Evolutionary conservation across 2,888 invertebrate species (phyloP).

Genomic region (Drosophila mayaguana): DNA sequence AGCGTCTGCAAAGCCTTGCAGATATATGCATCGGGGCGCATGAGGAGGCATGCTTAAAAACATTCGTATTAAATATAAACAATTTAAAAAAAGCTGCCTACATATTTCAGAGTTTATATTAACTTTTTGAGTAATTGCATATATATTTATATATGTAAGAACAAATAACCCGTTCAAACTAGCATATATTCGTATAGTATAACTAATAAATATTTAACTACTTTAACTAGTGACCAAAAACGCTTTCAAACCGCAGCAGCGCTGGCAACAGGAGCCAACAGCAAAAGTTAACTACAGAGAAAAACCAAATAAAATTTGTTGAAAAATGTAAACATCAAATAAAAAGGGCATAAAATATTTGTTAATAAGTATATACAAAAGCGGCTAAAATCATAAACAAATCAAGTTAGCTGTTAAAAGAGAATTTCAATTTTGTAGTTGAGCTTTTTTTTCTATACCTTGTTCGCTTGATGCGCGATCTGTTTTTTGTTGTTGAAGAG

Average conservation of each 20-base stretch:
- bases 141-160: background rate
- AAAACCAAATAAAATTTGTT: constrained; percentile 2
- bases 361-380: constrained; percentile 54
- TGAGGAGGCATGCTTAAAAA: constrained; percentile 50
- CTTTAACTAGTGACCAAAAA: constrained; percentile 55
- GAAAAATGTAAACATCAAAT: constrained; percentile 14
- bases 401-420: constrained; percentile 58
- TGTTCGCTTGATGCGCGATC: constrained; percentile 85
- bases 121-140: constrained; percentile 5
- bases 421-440: constrained; percentile 67
- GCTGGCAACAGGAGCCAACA: constrained; percentile 53
- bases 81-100: constrained; percentile 46
- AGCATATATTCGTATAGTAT: constrained; percentile 30
- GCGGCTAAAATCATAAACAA: constrained; percentile 43
- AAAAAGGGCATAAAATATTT: constrained; percentile 10
- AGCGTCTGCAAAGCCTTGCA: background rate
- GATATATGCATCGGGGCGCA: constrained; percentile 21
- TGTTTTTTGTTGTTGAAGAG: constrained; percentile 64
- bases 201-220: constrained; percentile 39
- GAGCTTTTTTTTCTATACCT: constrained; percentile 81
- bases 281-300: constrained; percentile 48
- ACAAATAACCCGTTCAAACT: constrained; percentile 23
- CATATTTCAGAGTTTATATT: background rate
- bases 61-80: constrained; percentile 39
- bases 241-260: constrained; percentile 49